These are phyloP conservation scores for Onychostruthus taczanowskii DNA, from an alignment of 2,113 vertebrate species.

Conservation along the genomic window DNA sequence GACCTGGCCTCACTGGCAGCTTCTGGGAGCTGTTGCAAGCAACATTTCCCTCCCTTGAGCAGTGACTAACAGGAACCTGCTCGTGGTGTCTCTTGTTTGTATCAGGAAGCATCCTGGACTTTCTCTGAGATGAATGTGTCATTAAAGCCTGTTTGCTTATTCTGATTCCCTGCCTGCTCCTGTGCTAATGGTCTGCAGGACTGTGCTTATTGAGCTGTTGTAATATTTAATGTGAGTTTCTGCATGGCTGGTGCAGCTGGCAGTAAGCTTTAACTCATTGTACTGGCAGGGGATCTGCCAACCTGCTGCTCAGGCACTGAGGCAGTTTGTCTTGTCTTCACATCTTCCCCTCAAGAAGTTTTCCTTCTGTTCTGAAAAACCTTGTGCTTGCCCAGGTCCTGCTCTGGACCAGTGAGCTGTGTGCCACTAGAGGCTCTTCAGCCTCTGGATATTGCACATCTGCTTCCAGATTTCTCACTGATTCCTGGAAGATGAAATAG, in stretches of 20 bases:
- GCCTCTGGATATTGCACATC: neutral
- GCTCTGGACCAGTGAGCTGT: neutral
- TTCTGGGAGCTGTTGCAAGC: neutral
- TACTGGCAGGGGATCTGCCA: neutral
- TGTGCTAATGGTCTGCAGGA: neutral
- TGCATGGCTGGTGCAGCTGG: constrained; percentile 41
- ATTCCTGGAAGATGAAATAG: neutral
- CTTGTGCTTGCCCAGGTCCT: neutral
- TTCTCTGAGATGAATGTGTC: neutral
- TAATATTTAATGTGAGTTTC: constrained; percentile 49
- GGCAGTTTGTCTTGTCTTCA: neutral
- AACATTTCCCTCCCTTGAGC: neutral
- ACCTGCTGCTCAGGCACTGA: neutral
- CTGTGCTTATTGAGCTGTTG: constrained; percentile 7
- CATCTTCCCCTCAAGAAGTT: neutral
- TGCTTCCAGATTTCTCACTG: neutral
- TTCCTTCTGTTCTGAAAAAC: neutral
- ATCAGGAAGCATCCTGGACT: neutral
- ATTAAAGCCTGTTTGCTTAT: constrained; percentile 4
- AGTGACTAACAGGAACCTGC: neutral
- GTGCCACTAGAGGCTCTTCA: neutral
- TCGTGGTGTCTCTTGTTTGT: neutral
- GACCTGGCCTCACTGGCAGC: neutral
- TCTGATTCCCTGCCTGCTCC: neutral
- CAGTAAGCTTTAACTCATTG: neutral